Percentiles rank a stretch among this genome's conserved stretches.
Evolutionary conservation across 2,797 vertebrate genomes (phyloP).

Genomic region (Epinephelus malabaricus): DNA sequence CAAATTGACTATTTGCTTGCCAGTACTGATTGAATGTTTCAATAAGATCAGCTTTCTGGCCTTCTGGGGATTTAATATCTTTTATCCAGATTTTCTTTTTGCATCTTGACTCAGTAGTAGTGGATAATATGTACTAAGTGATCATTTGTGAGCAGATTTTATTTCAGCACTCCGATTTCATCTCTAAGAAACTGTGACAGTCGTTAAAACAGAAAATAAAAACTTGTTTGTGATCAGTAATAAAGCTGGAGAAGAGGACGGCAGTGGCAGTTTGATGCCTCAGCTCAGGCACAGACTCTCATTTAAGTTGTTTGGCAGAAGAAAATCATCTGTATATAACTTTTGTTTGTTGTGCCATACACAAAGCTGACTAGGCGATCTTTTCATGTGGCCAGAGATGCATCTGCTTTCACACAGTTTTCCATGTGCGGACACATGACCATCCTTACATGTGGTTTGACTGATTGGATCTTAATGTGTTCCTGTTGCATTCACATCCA

Average conservation of each 20-base stretch:
- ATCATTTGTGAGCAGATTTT: too few relatives aligned
- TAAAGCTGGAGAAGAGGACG: constrained; percentile 21
- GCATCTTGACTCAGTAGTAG: neutral
- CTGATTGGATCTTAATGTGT: constrained; percentile 60
- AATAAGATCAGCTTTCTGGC: neutral
- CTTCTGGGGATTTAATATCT: neutral
- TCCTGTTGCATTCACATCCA: constrained; percentile 51
- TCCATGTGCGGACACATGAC: constrained; percentile 59
- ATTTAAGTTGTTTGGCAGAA: constrained; percentile 59
- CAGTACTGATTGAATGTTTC: neutral
- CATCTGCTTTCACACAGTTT: constrained; percentile 56
- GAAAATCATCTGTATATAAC: constrained; percentile 55
- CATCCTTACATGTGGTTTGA: constrained; percentile 63
- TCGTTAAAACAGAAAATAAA: neutral
- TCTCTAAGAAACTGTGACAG: constrained; percentile 21
- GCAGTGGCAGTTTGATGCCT: constrained; percentile 36
- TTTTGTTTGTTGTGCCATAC: constrained; percentile 62
- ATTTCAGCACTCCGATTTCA: constrained; percentile 2
- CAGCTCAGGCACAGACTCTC: constrained; percentile 27
- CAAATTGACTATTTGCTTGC: neutral
- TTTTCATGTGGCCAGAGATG: constrained; percentile 62
- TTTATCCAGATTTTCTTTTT: neutral
- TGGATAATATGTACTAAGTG: neutral
- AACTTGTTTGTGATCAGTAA: constrained; percentile 33
- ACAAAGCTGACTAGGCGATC: constrained; percentile 32